Evolutionary conservation across 2,888 invertebrate genomes (phyloP), one percentile per base, ranked within the genome.

Genomic region (Ceramica pisi): DNA sequence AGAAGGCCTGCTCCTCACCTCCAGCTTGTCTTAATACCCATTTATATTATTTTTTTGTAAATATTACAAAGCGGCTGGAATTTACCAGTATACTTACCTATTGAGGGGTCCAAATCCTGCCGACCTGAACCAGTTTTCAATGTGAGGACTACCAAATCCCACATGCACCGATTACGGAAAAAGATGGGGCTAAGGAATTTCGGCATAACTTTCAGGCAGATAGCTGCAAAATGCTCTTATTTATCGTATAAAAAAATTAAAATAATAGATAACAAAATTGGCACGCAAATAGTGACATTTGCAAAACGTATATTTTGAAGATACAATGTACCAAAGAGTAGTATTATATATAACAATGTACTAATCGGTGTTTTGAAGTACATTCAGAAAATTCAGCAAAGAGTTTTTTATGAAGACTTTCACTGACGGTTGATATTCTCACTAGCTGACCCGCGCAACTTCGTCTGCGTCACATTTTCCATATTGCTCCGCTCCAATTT

Each of bases 101-200:
- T 12, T 46, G 71, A 46, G 6, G 66, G 23, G 23, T 75, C 55
- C 23, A 48, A 21, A 31, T 75, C 75, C 21, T 75, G 75, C 5
- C 53, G 46, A 16, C 53, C 75, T 26, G 71, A 66, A 75, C 75
- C 75, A 31, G 67, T 48, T 50, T 60, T 62, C 31, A 61, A 35
- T 19, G 71, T 72, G 4, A 72, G 48, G 14, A 72, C 35, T 2
- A 72, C 67, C 31, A 72, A n/a, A 16, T 21, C 75, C 71, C 71
- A 72, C 75, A 67, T 72, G 10, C 71, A 72, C 19, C 67, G 55
- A 35, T 72, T 72, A 2, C 67, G 48, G 6, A 67, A 72, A 50
- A 72, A 56, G 5, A 56, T 8, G 1, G 67, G 48, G 23, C 75
- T 72, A 10, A 75, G 48, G 12, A 75, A 75, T 19, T 14, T 48